Percentiles rank a stretch among this genome's conserved stretches.
phyloP scores from a whole-genome alignment of 2,888 invertebrate genomes.

The Eupithecia tripunctaria region DNA sequence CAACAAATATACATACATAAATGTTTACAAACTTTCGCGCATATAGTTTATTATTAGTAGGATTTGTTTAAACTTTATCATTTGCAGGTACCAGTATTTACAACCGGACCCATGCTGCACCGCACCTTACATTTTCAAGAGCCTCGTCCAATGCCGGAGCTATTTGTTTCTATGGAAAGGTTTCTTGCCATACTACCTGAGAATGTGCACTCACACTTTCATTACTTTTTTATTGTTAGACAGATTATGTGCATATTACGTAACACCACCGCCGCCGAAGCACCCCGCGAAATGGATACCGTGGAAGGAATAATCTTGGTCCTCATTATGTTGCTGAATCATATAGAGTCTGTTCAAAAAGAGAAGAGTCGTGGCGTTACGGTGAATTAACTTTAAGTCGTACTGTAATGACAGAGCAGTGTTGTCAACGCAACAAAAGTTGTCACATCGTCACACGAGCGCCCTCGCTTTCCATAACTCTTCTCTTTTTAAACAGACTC shows the following conservation, averaged over 20 bases:
- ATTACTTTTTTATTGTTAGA: background rate
- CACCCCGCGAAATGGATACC: background rate
- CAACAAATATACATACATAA: too few species aligned
- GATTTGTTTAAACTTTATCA: background rate
- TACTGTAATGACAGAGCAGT: too few species aligned
- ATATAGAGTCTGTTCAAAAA: too few species aligned
- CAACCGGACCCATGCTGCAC: background rate
- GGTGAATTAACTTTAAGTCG: too few species aligned
- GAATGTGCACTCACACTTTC: background rate
- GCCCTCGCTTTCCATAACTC: too few species aligned
- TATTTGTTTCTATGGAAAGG: background rate
- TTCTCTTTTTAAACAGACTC: too few species aligned
- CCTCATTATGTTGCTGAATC: background rate
- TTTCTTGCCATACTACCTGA: background rate
- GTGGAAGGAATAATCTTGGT: background rate
- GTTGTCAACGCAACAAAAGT: too few species aligned
- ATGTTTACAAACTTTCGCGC: too few species aligned
- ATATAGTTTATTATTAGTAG: too few species aligned
- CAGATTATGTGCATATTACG: background rate
- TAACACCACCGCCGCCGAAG: background rate
- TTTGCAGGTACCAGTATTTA: background rate
- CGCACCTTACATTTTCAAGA: background rate
- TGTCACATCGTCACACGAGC: too few species aligned
- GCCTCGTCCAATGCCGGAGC: background rate
- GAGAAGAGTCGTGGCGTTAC: too few species aligned